phyloP scores from a whole-genome alignment of 2,888 invertebrate species.

The Palloptera scutellata region DNA sequence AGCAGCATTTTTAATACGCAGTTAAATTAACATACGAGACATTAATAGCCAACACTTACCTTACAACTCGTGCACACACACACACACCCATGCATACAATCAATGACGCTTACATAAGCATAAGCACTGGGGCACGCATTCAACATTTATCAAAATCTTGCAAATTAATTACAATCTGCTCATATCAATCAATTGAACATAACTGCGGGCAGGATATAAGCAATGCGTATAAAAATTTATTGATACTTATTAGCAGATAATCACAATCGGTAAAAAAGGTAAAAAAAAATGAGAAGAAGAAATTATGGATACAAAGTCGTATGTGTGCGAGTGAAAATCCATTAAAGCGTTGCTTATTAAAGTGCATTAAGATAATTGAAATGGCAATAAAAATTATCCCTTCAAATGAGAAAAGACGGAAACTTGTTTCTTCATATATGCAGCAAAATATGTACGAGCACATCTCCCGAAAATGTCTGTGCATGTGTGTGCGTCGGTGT shows the following conservation, averaged over 20 bases:
- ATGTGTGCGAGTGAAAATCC: neutral
- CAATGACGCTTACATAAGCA: conserved; percentile 11
- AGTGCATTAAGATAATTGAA: conserved; percentile 60
- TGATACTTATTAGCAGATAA: conserved; percentile 62
- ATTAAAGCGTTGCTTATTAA: conserved; percentile 45
- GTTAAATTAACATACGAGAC: too few species aligned
- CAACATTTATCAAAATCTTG: conserved; percentile 53
- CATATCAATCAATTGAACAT: conserved; percentile 46
- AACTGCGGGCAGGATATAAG: conserved; percentile 42
- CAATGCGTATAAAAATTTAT: conserved; percentile 42
- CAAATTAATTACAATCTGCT: conserved; percentile 57
- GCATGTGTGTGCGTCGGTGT: neutral
- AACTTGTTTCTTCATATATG: neutral
- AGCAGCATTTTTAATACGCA: too few species aligned
- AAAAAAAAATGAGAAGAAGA: conserved; percentile 40
- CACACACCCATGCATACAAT: too few species aligned
- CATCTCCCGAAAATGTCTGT: neutral
- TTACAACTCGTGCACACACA: too few species aligned
- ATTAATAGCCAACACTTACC: too few species aligned
- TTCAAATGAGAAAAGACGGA: neutral
- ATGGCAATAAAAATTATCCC: conserved; percentile 52
- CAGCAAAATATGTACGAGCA: neutral
- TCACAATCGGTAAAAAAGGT: conserved; percentile 54
- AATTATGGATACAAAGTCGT: neutral
- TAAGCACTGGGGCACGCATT: conserved; percentile 4